phyloP scores from a whole-genome alignment of 2,113 vertebrate genomes.

The Meles meles region DNA sequence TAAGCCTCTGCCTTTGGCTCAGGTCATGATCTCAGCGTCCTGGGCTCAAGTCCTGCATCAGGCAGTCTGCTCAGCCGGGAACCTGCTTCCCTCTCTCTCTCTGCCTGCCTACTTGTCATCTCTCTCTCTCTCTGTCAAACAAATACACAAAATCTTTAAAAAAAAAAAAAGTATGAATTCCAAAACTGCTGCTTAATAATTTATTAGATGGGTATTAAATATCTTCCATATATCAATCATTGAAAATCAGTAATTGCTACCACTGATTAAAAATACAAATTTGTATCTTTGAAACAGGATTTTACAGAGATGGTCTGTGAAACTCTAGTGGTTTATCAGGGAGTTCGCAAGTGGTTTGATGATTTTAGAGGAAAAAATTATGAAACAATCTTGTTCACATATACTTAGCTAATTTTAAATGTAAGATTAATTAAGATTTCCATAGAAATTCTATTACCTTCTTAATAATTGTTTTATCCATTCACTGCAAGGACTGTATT shows the following conservation, averaged over 20 bases:
- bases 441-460: neutral
- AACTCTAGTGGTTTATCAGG: neutral
- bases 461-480: neutral
- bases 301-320: neutral
- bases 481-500: neutral
- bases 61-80: no score
- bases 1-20: no score
- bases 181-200: neutral
- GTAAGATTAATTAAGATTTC: neutral
- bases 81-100: no score
- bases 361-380: constrained; percentile 18
- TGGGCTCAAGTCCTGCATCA: no score
- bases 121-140: no score
- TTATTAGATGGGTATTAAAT: neutral
- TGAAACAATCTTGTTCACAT: neutral
- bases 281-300: neutral
- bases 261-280: neutral
- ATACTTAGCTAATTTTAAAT: constrained; percentile 2
- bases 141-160: no score
- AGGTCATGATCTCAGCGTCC: no score
- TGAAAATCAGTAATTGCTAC: neutral
- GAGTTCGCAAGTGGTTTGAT: neutral
- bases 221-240: neutral
- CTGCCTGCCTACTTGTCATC: no score
- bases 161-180: neutral